Conservation (phyloP, 2,113 vertebrate species). For the Drymodes brunneopygia region DNA sequence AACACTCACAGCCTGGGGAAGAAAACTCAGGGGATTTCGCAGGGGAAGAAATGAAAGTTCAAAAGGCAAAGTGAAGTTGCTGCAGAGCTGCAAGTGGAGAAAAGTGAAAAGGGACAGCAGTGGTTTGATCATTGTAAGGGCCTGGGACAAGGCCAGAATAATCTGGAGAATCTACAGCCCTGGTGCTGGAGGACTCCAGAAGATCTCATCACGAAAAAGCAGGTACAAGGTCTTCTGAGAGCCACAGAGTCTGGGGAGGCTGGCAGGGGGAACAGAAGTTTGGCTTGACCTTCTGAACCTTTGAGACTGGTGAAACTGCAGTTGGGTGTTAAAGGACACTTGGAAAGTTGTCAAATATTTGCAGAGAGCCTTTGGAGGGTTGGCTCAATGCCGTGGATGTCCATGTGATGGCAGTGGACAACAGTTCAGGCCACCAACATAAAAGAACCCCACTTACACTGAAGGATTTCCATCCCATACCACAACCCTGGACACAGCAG, state of each 20-base stretch:
- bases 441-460: neutral
- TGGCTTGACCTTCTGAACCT: neutral
- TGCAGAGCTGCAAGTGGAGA: neutral
- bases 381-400: neutral
- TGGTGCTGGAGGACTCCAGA: neutral
- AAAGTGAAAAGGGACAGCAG: neutral
- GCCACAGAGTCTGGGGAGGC: neutral
- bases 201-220: neutral
- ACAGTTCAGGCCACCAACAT: neutral
- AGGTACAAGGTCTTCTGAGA: neutral
- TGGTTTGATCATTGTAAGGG: neutral
- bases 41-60: neutral
- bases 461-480: neutral
- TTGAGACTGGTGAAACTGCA: neutral
- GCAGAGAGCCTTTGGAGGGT: neutral
- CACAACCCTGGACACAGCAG: accelerated
- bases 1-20: neutral
- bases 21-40: neutral
- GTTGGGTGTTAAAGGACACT: neutral
- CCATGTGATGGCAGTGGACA: neutral
- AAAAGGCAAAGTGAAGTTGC: neutral
- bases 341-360: neutral
- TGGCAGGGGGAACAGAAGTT: neutral
- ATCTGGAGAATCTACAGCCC: neutral
- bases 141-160: neutral